Evolutionary conservation across 2,888 invertebrate species (phyloP), one percentile per base, ranked within the genome.

Genomic region (Oxycera nigricornis): DNA sequence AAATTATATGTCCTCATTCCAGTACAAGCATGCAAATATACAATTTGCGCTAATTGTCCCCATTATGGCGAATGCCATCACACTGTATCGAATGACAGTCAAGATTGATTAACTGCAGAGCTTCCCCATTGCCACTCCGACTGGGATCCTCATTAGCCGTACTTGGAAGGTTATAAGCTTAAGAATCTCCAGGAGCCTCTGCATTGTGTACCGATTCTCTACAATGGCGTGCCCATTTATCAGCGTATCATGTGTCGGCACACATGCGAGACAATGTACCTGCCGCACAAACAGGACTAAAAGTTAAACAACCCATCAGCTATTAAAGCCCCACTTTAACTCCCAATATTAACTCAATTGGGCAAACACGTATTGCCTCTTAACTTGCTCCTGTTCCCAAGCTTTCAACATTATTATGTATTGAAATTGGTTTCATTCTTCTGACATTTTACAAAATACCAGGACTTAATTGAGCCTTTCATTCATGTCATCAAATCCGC

Each of bases 41-140:
- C 26, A 70, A 70, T 55, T 50, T 31, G 31, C 55, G 70, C 17
- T 70, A 52, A 70, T 70, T 70, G 70, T 65, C 24, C 70, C 7
- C 22, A 55, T 70, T 55, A 55, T 31, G 26, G 20, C 11, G 35
- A 52, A 70, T 70, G 52, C 70, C 70, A 70, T 70, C 70, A 70
- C 70, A 30, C 50, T 28, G 55, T 30, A 35, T 31, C 39, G 70
- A 70, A 70, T 30, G 70, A 70, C 70, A 70, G 31, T 9, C 31
- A 70, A 70, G 70, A 70, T 70, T 70, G 70, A 70, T 70, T 70
- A 70, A 70, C 70, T 70, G 31, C 55, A 14, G 20, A 26, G 35
- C 26, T 55, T 35, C 14, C 41, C n/a, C n/a, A n/a, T n/a, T n/a
- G 41, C 20, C 22, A 70, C 22, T 17, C 55, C 20, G 26, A 20